Conservation (phyloP, 2,797 vertebrate species). For the Dryobates pubescens region DNA sequence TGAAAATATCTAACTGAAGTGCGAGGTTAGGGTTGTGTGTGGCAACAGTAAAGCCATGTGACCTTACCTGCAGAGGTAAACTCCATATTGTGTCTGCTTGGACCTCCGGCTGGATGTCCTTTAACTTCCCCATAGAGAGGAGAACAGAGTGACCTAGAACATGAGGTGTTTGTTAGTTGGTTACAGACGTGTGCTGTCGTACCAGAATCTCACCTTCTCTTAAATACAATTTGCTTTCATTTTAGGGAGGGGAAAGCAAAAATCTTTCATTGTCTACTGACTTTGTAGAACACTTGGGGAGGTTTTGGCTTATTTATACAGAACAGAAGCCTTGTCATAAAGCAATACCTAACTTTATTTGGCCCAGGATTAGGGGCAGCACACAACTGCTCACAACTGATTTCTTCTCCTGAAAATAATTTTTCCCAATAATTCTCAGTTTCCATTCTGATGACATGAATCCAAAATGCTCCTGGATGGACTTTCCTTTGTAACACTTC, state of each 20-base stretch:
- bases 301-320: neutral
- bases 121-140: neutral
- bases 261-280: neutral
- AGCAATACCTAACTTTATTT: neutral
- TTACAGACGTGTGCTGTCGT: neutral
- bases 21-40: neutral
- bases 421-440: neutral
- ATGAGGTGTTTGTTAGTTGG: slow-evolving; percentile 13
- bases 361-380: neutral
- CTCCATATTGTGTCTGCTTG: neutral
- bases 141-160: neutral
- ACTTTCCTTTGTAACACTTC: neutral
- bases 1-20: neutral
- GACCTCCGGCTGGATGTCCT: neutral
- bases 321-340: neutral
- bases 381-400: neutral
- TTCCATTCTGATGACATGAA: neutral
- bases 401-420: slow-evolving; percentile 6
- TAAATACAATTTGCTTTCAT: neutral
- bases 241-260: neutral
- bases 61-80: neutral
- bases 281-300: neutral
- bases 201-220: neutral
- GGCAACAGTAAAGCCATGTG: neutral
- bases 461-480: neutral